Evolutionary conservation across 2,888 invertebrate species (phyloP).

Genomic region (Trachelus tabidus): DNA sequence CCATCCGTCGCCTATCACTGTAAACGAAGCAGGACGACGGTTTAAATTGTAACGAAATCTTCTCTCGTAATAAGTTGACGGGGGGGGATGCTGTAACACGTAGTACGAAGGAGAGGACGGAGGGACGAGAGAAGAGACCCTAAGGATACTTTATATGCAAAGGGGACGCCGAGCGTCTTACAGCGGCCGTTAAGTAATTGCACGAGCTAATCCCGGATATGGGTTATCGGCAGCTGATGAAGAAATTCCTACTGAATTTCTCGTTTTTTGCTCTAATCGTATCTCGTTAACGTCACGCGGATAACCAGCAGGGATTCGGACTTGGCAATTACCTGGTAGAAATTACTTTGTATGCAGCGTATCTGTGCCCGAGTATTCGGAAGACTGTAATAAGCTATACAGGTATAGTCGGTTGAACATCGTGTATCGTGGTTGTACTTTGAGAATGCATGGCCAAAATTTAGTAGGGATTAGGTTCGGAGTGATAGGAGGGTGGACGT

Average conservation of each 20-base stretch:
- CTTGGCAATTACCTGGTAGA: background rate
- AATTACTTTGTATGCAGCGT: background rate
- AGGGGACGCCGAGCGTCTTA: conserved; percentile 42
- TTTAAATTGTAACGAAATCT: conserved; percentile 36
- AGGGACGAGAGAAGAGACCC: background rate
- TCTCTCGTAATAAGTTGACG: conserved; percentile 30
- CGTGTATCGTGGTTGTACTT: background rate
- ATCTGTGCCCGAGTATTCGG: background rate
- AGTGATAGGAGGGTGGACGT: too few relatives aligned
- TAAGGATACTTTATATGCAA: conserved; percentile 53
- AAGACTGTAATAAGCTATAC: background rate
- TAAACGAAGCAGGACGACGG: conserved; percentile 15
- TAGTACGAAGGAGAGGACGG: conserved; percentile 14
- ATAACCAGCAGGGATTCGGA: background rate
- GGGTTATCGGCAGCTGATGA: conserved; percentile 48
- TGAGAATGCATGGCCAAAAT: too few relatives aligned
- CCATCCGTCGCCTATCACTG: background rate
- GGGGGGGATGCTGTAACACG: conserved; percentile 30
- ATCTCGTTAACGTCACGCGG: conserved; percentile 6
- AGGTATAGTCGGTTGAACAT: background rate
- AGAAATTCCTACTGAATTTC: conserved; percentile 22
- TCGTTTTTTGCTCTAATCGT: conserved; percentile 32
- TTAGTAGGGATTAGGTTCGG: too few relatives aligned
- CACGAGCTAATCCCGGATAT: conserved; percentile 52
- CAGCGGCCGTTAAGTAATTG: conserved; percentile 53